These are phyloP conservation scores for Odocoileus virginianus DNA, from an alignment of 2,113 vertebrate genomes.

Conservation along the genomic window DNA sequence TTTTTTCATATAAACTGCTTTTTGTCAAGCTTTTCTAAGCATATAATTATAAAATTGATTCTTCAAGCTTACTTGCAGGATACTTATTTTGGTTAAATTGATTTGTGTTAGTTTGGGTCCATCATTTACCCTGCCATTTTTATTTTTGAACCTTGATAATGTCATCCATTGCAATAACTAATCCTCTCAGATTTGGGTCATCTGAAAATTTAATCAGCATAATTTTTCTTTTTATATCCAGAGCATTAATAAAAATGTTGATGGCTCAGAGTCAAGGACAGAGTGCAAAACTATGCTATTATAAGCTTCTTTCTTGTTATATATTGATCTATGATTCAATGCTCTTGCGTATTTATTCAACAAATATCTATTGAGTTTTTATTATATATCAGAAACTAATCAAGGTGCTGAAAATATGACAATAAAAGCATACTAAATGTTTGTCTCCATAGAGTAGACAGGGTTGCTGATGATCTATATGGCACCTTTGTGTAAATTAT, in stretches of 20 bases:
- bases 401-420: not conserved
- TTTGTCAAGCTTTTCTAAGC: not conserved
- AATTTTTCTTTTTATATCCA: not conserved
- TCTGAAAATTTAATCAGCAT: slow-evolving; percentile 27
- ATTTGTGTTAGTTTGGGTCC: not conserved
- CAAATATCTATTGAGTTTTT: not conserved
- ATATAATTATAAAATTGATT: not conserved
- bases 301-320: not conserved
- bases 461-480: not conserved
- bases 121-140: not conserved
- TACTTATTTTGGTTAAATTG: slow-evolving; percentile 21
- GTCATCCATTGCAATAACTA: not conserved
- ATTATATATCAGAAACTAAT: not conserved
- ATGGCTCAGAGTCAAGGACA: not conserved
- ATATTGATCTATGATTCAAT: not conserved
- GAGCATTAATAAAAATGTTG: not conserved
- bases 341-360: not conserved
- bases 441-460: not conserved
- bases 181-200: not conserved
- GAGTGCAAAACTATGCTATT: not conserved
- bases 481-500: not conserved
- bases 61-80: not conserved
- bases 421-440: not conserved
- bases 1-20: not conserved
- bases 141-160: slow-evolving; percentile 7